Percentiles rank a stretch among this genome's conserved stretches.
phyloP scores from a whole-genome alignment of 1,140 invertebrate genomes.

The Papilio helenus region DNA sequence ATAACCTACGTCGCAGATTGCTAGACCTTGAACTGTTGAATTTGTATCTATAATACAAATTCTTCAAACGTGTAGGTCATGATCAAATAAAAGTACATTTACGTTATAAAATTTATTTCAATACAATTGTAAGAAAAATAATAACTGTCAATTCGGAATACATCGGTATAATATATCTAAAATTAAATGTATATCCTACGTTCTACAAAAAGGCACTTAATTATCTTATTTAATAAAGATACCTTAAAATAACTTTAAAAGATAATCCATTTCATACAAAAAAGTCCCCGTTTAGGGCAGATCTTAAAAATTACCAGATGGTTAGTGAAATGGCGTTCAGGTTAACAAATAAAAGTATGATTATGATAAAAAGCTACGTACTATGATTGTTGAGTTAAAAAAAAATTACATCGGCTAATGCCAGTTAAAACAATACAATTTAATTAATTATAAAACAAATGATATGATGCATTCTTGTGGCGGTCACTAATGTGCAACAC shows the following conservation, averaged over 20 bases:
- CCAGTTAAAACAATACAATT: constrained; percentile 72
- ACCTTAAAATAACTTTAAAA: constrained; percentile 30
- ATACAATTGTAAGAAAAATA: constrained; percentile 30
- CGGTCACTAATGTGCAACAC: constrained; percentile 64
- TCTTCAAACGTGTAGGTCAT: constrained; percentile 6
- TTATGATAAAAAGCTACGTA: constrained; percentile 60
- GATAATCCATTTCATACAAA: constrained; percentile 74
- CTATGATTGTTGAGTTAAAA: constrained; percentile 56
- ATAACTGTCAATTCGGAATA: constrained; percentile 1
- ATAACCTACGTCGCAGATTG: neutral
- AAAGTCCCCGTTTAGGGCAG: constrained; percentile 72
- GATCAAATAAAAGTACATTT: constrained; percentile 18
- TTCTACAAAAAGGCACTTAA: neutral
- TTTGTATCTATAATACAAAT: constrained; percentile 1
- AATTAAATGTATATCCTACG: neutral
- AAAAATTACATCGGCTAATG: constrained; percentile 64
- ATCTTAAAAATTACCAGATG: constrained; percentile 50
- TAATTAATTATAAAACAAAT: constrained; percentile 81
- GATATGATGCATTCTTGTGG: constrained; percentile 84
- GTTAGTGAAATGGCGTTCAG: constrained; percentile 58
- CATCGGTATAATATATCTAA: neutral
- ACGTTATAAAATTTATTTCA: constrained; percentile 43
- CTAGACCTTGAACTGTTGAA: constrained; percentile 5
- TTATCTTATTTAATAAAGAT: neutral
- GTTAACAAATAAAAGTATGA: constrained; percentile 51